Conservation (phyloP, 2,113 vertebrate species). For the Morone chrysops region DNA sequence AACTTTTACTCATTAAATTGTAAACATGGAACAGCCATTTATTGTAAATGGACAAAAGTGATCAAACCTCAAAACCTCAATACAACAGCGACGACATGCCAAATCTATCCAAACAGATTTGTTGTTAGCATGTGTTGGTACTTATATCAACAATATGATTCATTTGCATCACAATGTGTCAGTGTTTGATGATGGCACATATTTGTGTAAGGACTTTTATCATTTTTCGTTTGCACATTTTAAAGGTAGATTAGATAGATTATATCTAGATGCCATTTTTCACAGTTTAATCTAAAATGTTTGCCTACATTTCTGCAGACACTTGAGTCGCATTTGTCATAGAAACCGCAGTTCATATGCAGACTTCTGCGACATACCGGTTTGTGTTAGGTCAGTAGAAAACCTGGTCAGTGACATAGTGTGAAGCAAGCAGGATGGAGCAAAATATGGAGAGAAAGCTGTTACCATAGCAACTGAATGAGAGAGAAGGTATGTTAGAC, state of each 20-base stretch:
- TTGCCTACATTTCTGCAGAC: background rate
- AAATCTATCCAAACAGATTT: background rate
- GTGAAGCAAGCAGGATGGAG: conserved; percentile 10
- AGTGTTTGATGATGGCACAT: background rate
- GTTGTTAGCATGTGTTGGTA: background rate
- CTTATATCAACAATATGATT: background rate
- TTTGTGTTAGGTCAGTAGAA: conserved; percentile 1
- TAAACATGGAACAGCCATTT: background rate
- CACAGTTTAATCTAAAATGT: background rate
- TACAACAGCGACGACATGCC: background rate
- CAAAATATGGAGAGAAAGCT: background rate
- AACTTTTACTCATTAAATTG: background rate
- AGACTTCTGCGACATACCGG: background rate
- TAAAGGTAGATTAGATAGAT: background rate
- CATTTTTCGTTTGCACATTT: background rate
- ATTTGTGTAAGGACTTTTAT: background rate
- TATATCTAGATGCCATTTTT: too few species aligned
- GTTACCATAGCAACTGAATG: conserved; percentile 60
- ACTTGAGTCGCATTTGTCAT: background rate
- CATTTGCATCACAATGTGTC: background rate
- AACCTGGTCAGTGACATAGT: conserved; percentile 8
- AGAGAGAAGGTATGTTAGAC: conserved; percentile 10
- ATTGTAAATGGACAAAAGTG: background rate
- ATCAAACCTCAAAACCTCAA: background rate
- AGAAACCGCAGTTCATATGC: background rate